Evolutionary conservation across 2,797 vertebrate genomes (phyloP), one percentile per base, ranked within the genome.

Genomic region (Sandelia bainsii): DNA sequence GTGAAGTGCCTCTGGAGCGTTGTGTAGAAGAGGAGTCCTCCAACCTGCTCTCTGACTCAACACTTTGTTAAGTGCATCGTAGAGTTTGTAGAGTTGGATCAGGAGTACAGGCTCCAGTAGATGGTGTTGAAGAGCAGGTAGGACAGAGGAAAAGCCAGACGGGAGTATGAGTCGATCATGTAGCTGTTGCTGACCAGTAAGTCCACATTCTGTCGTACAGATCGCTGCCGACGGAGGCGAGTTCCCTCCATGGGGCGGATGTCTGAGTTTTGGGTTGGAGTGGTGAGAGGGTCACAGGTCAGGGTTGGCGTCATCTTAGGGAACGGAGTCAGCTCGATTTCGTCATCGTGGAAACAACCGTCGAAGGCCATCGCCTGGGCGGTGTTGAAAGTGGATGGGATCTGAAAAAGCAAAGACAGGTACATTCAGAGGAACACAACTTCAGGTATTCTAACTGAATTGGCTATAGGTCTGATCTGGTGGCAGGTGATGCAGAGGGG

Each of bases 91-190:
- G 63, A 4, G 23, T 46, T 92, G 92, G 82, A 59, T 92, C 91
- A 97, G 57, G 95, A 91, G 91, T 97, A 97, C 87, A 97, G 82
- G 86, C 96, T 92, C 97, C 96, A 97, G 89, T 97, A 98, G 92
- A 98, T 95, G 85, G 95, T 93, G 86, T 98, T 97, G 89, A 98
- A 98, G 72, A 96, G 87, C 83, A 98, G 93, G 84, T 96, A 98
- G 68, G 95, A 94, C 69, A 94, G 76, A 51, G 96, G 96, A 92
- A 98, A 98, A 75, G 95, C 92, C 88, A 97, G 81, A 70, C 95
- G 95, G 17, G 96, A 98, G 87, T 98, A 98, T 0, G 96, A 96
- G 92, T 98, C 96, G 56, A 97, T 97, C 87, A 93, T 92, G 53
- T 97, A 96, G 87, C 96, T 98, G 91, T 97, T 97, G 91, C 91